Evolutionary conservation across 2,888 invertebrate genomes (phyloP).

Genomic region (Cyrtodaria siliqua): DNA sequence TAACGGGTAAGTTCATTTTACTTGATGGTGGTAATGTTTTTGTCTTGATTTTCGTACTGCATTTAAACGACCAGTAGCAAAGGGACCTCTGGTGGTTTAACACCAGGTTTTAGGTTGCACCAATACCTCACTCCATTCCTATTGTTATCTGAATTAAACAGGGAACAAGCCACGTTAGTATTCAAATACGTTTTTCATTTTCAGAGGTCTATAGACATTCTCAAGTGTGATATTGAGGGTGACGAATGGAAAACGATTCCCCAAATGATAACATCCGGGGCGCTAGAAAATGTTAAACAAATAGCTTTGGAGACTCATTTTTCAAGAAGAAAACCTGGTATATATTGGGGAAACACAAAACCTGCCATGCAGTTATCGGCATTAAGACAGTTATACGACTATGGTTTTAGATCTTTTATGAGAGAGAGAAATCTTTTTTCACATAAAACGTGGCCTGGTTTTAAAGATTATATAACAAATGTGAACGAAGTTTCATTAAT

Average conservation of each 20-base stretch:
- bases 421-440: constrained; percentile 55
- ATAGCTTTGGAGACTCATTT: constrained; percentile 61
- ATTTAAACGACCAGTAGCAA: too few relatives aligned
- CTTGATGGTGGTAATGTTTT: too few relatives aligned
- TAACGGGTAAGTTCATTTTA: too few relatives aligned
- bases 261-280: constrained; percentile 51
- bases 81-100: too few relatives aligned
- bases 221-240: constrained; percentile 62
- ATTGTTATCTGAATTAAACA: too few relatives aligned
- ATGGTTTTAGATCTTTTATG: constrained; percentile 55
- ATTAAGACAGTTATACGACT: constrained; percentile 47
- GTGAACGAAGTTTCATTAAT: constrained; percentile 56
- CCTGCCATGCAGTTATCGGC: constrained; percentile 21
- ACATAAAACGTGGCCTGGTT: constrained; percentile 26
- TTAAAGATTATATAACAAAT: constrained; percentile 37
- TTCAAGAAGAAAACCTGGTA: neutral
- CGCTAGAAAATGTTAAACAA: constrained; percentile 51
- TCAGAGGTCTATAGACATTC: constrained; percentile 53
- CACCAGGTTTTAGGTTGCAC: too few relatives aligned
- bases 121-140: too few relatives aligned
- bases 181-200: constrained; percentile 26
- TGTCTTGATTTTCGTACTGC: too few relatives aligned
- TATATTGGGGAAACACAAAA: constrained; percentile 30
- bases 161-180: too few relatives aligned
- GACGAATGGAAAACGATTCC: constrained; percentile 58